Evolutionary conservation across 2,888 invertebrate genomes (phyloP), one percentile per base, ranked within the genome.

Genomic region (Parnassius apollo): DNA sequence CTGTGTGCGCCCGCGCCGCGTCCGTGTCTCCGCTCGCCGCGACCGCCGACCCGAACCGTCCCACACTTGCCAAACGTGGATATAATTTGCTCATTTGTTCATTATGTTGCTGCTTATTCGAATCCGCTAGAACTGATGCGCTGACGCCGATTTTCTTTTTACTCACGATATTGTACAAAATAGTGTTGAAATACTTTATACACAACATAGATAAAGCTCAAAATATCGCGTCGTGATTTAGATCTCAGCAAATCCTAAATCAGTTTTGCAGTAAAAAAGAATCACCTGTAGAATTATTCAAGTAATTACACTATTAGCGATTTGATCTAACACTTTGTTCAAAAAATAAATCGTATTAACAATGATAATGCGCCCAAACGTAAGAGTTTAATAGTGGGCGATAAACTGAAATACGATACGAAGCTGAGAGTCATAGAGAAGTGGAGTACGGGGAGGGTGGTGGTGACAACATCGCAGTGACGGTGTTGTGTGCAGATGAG

Each of bases 401-500:
- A 55, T 46, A 58, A 61, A 50, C 45, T 50, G 53, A 63, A 44
- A 57, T 54, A 35, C 57, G 62, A 69, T 68, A 76, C 75, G 76
- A 80, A 78, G 89, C 88, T 87, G 88, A 89, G 88, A 89, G 83
- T 83, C 85, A 88, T 89, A 81, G 88, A 91, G 91, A 89, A 90
- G 91, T 91, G 88, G 85, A 86, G 88, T 77, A 80, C 82, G 86
- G 86, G 84, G 83, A 79, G 82, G 84, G 83, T 78, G 80, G 81
- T 77, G 84, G 84, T 78, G 86, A 78, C 81, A 81, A 82, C 85
- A 78, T 81, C 81, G 86, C 85, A 86, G 88, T 86, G 86, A 85
- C 83, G 87, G 82, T 82, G 87, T 88, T 88, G 88, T 90, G 91
- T 91, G 88, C 91, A 91, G 91, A 91, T 91, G 91, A 90, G 86